Conservation (phyloP, 2,797 vertebrate species). For the Gorsachius magnificus region DNA sequence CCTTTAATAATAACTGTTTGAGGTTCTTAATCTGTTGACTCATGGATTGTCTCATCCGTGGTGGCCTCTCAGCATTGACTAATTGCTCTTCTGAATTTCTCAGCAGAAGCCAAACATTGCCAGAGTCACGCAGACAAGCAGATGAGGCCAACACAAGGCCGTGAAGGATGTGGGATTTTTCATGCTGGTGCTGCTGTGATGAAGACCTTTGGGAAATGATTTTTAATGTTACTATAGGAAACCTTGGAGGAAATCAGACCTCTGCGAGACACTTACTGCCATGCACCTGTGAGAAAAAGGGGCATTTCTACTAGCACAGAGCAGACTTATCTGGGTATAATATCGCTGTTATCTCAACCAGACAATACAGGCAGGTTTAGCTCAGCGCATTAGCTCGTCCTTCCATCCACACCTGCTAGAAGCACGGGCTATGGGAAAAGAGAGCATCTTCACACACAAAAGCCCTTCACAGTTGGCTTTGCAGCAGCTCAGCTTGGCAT, state of each 20-base stretch:
- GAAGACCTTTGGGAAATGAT: background rate
- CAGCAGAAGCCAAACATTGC: background rate
- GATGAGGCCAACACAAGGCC: background rate
- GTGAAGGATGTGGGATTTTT: background rate
- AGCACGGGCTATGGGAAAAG: background rate
- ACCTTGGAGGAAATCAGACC: background rate
- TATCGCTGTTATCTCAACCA: background rate
- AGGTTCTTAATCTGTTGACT: background rate
- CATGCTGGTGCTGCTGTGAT: background rate
- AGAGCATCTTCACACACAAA: background rate
- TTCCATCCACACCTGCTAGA: background rate
- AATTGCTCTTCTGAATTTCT: background rate
- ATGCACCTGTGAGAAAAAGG: background rate
- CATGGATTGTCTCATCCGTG: background rate
- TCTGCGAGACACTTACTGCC: background rate
- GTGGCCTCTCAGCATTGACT: background rate
- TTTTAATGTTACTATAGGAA: background rate
- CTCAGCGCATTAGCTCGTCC: background rate
- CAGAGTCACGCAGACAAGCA: background rate
- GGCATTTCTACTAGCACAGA: background rate
- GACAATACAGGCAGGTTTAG: background rate
- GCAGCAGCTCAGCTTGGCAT: background rate
- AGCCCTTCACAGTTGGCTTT: background rate
- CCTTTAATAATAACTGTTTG: background rate
- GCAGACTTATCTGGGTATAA: background rate